A percentile compares a stretch with the other conserved stretches of the same genome.
Conservation (phyloP, 1,140 invertebrate species). For the Tetramorium simillimum region DNA sequence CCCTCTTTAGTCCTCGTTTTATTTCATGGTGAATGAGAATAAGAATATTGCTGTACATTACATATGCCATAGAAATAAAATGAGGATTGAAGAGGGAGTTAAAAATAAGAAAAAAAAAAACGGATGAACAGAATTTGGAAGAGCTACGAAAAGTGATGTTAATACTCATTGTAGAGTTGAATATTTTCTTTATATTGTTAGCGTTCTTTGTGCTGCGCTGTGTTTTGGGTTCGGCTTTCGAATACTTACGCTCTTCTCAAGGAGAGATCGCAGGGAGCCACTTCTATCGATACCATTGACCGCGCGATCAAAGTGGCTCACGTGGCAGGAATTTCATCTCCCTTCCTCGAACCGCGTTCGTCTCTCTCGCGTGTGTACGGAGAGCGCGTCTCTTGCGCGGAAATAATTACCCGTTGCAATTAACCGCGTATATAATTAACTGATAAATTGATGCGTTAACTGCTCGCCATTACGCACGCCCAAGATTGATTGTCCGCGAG, state of each 20-base stretch:
- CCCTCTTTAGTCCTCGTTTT: not conserved
- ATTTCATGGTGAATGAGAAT: not conserved
- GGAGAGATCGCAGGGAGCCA: not conserved
- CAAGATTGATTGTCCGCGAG: constrained; percentile 64
- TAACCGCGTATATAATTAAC: constrained; percentile 77
- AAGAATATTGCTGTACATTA: not conserved
- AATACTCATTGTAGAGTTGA: not conserved
- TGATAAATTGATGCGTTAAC: constrained; percentile 78
- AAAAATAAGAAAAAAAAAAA: not conserved
- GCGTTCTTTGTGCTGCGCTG: not conserved
- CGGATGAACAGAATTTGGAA: not conserved
- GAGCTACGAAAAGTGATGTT: not conserved
- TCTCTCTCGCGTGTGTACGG: not conserved
- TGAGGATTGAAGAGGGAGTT: not conserved
- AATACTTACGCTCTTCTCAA: not conserved
- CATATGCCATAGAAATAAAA: not conserved
- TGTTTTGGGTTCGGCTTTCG: not conserved
- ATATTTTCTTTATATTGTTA: not conserved
- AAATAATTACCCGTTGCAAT: constrained; percentile 70
- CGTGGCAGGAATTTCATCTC: constrained; percentile 6
- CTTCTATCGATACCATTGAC: constrained; percentile 12
- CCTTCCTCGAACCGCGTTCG: not conserved
- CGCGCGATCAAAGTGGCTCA: not conserved
- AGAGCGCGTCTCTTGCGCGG: constrained; percentile 26
- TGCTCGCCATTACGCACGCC: constrained; percentile 60